phyloP scores from a whole-genome alignment of 2,113 vertebrate genomes.

The Accipiter cooperii region DNA sequence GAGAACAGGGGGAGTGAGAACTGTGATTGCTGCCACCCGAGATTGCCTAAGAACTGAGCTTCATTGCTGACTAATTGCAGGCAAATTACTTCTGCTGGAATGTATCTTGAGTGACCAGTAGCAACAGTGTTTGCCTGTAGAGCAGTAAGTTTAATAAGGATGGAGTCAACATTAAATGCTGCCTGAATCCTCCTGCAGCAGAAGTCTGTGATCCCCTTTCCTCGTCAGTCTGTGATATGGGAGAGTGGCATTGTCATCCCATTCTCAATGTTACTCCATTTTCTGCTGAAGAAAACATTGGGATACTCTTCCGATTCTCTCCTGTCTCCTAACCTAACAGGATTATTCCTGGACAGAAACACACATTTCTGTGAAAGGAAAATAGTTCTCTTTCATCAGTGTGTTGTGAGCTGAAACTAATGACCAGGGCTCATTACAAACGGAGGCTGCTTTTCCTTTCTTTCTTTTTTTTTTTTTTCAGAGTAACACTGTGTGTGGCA shows the following conservation, averaged over 20 bases:
- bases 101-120: neutral
- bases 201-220: neutral
- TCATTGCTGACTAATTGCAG: constrained; percentile 7
- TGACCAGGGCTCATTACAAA: neutral
- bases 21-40: neutral
- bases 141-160: neutral
- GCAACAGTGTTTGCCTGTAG: neutral
- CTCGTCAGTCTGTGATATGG: neutral
- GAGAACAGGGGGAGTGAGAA: neutral
- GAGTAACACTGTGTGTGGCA: neutral
- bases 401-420: neutral
- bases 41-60: neutral
- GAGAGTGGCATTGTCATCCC: neutral
- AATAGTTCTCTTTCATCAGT: neutral
- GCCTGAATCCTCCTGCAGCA: neutral
- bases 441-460: neutral
- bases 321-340: neutral
- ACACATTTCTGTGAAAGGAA: neutral
- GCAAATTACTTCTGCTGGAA: constrained; percentile 1
- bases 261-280: neutral
- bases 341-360: neutral
- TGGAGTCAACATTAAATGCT: neutral
- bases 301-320: neutral
- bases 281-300: neutral
- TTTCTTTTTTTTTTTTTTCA: neutral